Evolutionary conservation across 92 coral and sea anemone genomes (phyloP), one percentile per base, ranked within the genome.

Genomic region (Actinernus sp.): DNA sequence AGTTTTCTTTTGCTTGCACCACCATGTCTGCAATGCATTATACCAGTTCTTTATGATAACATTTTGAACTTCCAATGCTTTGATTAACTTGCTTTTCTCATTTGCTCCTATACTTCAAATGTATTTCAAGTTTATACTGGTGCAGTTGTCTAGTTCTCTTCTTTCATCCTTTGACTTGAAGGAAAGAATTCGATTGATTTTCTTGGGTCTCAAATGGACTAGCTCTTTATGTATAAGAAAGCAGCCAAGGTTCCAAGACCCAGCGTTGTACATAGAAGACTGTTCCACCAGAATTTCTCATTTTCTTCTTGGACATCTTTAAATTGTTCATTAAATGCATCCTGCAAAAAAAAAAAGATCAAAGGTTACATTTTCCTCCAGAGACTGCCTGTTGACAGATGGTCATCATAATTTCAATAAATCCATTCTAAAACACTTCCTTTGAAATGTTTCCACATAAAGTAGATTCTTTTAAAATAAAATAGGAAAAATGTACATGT

Each of bases 241-340:
- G 81, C 73, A 12, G 97, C 97, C 3, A 90, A 31, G 29, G 97
- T 84, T 6, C 97, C 92, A 10, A 90, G 92, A 6, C 97, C 97
- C 26, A 90, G 86, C 2, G 97, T 90, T 10, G 97, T 90, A 37
- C 81, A 90, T 1, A 90, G 66, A 39, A 95, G 43, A 12, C 93
- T 81, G 54, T 91, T 92, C 85, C 97, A 81, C 97, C 97, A 87
- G 66, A 66, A 81, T 39, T 82, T 76, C 24, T 92, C 99, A 39
- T 71, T 79, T 28, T 91, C 99, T 23, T 53, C 86, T 28, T 68
- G 78, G 13, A 46, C 63, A 24, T 95, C 99, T 57, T 86, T 79
- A 38, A 95, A 95, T 38, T 91, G 94, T 45, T 91, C 95, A 47
- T 60, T 68, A 64, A 95, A 91, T 12, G 88, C 87, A 18, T 95